Percentiles rank a stretch among this genome's conserved stretches.
These are phyloP conservation scores for Phthorimaea operculella DNA, from an alignment of 1,140 invertebrate species.

Conservation along the genomic window DNA sequence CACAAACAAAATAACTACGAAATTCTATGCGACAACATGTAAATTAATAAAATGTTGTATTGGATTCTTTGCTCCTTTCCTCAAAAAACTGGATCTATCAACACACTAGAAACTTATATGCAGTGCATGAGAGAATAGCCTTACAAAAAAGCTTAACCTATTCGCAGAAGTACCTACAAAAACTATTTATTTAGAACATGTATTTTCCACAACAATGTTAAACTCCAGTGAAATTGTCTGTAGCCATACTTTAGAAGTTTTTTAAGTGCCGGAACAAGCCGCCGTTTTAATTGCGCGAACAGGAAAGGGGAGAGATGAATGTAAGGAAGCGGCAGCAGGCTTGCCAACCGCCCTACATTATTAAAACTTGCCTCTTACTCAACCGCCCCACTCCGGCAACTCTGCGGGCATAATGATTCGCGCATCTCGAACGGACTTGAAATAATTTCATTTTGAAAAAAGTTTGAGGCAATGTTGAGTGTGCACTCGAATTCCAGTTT, in stretches of 20 bases:
- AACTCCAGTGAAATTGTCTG: constrained; percentile 45
- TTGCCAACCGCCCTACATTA: constrained; percentile 59
- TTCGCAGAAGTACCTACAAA: no score
- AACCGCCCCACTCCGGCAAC: constrained; percentile 35
- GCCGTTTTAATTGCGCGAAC: constrained; percentile 62
- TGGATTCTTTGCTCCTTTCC: no score
- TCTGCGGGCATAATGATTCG: constrained; percentile 35
- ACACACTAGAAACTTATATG: no score
- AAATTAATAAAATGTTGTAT: no score
- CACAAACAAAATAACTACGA: no score
- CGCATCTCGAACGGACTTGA: constrained; percentile 32
- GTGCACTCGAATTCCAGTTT: neutral
- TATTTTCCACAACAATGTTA: constrained; percentile 23
- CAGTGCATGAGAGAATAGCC: no score
- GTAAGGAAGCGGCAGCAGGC: constrained; percentile 52
- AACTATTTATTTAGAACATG: no score
- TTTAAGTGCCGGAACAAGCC: constrained; percentile 61
- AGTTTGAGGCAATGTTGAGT: constrained; percentile 5
- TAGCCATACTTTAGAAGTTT: constrained; percentile 60
- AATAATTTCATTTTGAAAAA: constrained; percentile 25
- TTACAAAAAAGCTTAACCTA: no score
- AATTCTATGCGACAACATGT: no score
- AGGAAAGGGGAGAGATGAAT: constrained; percentile 63
- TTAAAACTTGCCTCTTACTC: constrained; percentile 59
- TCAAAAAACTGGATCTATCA: no score